phyloP scores from a whole-genome alignment of 1,140 invertebrate species.

The Monochamus saltuarius region DNA sequence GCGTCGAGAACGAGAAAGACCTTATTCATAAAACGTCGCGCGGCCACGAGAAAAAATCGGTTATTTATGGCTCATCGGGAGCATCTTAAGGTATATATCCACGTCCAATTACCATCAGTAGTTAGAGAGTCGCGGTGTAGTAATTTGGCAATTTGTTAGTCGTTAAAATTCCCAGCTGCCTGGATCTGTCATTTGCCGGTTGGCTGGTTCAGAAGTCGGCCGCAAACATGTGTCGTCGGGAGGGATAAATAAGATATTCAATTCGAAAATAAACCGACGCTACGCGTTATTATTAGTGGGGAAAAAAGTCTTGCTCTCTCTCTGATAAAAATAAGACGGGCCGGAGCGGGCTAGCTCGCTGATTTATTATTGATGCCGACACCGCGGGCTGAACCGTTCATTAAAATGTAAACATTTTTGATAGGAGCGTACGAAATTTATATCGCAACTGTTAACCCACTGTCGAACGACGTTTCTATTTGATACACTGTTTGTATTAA shows the following conservation, averaged over 20 bases:
- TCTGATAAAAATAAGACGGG: too few species aligned
- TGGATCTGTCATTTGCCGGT: conserved; percentile 53
- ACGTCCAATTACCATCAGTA: conserved; percentile 52
- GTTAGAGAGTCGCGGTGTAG: conserved; percentile 43
- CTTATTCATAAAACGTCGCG: too few species aligned
- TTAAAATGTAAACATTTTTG: too few species aligned
- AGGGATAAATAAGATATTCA: conserved; percentile 46
- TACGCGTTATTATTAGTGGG: conserved; percentile 14
- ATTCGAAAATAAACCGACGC: conserved; percentile 22
- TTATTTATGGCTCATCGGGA: conserved; percentile 26
- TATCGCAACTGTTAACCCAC: too few species aligned
- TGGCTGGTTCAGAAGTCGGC: conserved; percentile 50
- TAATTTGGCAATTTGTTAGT: conserved; percentile 55
- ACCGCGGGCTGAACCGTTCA: too few species aligned
- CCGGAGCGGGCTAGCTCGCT: too few species aligned
- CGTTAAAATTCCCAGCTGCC: conserved; percentile 54
- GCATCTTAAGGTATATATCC: conserved; percentile 43
- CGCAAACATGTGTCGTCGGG: conserved; percentile 50
- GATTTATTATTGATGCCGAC: too few species aligned
- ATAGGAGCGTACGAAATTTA: too few species aligned
- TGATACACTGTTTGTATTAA: too few species aligned
- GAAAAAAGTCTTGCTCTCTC: neutral
- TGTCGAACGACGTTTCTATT: too few species aligned
- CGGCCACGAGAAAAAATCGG: too few species aligned
- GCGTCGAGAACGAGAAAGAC: too few species aligned